Evolutionary conservation across 2,888 invertebrate species (phyloP).

Genomic region (Acrobeloides nanus): DNA sequence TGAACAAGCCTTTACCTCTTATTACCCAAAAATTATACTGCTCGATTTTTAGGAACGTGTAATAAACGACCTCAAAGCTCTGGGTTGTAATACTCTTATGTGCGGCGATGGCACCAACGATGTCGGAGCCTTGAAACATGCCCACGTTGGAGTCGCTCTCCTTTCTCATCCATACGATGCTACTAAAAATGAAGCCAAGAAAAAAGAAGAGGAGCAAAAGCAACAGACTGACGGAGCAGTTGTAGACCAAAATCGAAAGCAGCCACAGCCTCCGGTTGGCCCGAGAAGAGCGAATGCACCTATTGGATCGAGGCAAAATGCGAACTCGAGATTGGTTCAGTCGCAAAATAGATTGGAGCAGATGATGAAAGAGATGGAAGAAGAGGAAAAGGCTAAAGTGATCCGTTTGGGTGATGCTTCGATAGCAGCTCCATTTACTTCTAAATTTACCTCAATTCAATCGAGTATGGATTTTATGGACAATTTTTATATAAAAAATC

Average conservation of each 20-base stretch:
- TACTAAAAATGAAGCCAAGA: constrained; percentile 24
- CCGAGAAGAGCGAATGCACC: constrained; percentile 24
- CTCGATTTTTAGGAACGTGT: constrained; percentile 68
- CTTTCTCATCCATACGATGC: constrained; percentile 50
- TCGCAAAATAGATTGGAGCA: constrained; percentile 56
- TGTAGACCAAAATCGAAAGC: constrained; percentile 11
- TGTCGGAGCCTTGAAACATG: constrained; percentile 95
- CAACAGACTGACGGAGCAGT: constrained; percentile 18
- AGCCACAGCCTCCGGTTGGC: constrained; percentile 9
- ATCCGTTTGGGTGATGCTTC: constrained; percentile 96
- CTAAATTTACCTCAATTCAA: constrained; percentile 85
- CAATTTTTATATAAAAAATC: too few relatives aligned
- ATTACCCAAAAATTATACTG: too few relatives aligned
- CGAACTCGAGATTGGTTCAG: too few relatives aligned
- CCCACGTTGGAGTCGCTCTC: constrained; percentile 66
- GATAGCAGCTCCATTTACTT: constrained; percentile 98
- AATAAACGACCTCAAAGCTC: constrained; percentile 75
- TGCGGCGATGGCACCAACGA: constrained; percentile 99
- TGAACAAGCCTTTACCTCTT: too few relatives aligned
- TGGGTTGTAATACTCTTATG: constrained; percentile 88
- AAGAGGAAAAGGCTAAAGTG: constrained; percentile 70
- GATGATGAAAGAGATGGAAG: constrained; percentile 74
- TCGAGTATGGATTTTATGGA: constrained; percentile 78
- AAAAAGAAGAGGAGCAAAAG: constrained; percentile 9
- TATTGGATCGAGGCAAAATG: constrained; percentile 15